Evolutionary conservation across 2,888 invertebrate genomes (phyloP).

Genomic region (Lycaena phlaeas): DNA sequence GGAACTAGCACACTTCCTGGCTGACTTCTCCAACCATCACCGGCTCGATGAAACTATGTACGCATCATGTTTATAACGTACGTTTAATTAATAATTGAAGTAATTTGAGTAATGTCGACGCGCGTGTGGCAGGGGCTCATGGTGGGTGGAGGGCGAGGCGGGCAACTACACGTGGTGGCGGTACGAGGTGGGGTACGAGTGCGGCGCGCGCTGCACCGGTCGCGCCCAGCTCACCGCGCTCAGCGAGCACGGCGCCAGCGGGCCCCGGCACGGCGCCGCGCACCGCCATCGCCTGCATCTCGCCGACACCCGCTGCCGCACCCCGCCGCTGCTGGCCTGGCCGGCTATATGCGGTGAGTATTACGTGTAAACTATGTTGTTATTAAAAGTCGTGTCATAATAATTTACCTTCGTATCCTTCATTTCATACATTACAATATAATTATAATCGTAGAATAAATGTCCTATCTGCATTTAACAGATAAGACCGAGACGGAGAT

Average conservation of each 20-base stretch:
- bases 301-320: conserved; percentile 23
- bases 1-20: conserved; percentile 35
- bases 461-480: conserved; percentile 15
- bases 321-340: conserved; percentile 31
- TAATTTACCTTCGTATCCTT: neutral
- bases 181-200: conserved; percentile 33
- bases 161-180: conserved; percentile 40
- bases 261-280: conserved; percentile 17
- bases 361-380: too few relatives aligned
- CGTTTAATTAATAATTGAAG: neutral
- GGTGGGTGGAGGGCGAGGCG: conserved; percentile 35
- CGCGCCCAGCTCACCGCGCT: conserved; percentile 23
- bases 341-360: conserved; percentile 30
- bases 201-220: conserved; percentile 36
- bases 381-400: too few relatives aligned
- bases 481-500: conserved; percentile 27
- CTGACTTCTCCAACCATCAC: conserved; percentile 39
- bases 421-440: neutral
- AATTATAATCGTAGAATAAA: neutral
- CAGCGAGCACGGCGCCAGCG: conserved; percentile 17
- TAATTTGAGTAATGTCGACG: too few relatives aligned
- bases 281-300: conserved; percentile 24
- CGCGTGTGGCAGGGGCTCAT: conserved; percentile 25
- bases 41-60: conserved; percentile 23
- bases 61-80: too few relatives aligned